Conservation (phyloP, 2,113 vertebrate genomes). For the Grammomys dolichurus region DNA sequence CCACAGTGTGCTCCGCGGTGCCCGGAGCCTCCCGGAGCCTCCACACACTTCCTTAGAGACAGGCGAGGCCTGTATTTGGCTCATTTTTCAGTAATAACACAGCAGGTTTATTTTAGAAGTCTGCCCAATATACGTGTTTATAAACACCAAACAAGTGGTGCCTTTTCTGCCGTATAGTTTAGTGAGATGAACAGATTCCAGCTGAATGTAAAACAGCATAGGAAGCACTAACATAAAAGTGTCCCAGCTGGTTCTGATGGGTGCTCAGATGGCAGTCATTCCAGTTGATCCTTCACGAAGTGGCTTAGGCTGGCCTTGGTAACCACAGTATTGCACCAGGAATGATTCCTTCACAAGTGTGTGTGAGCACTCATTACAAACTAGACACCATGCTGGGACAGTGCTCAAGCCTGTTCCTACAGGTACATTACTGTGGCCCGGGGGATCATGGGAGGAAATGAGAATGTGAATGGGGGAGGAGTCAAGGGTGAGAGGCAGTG, state of each 20-base stretch:
- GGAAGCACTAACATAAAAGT: not conserved
- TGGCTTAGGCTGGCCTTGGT: not conserved
- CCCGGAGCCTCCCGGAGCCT: too few relatives aligned
- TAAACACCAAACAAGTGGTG: not conserved
- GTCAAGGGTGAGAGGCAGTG: not conserved
- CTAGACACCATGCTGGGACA: not conserved
- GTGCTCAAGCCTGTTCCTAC: not conserved
- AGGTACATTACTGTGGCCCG: not conserved
- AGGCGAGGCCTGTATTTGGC: too few relatives aligned
- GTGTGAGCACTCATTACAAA: not conserved
- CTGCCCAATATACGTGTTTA: not conserved
- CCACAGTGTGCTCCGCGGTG: too few relatives aligned
- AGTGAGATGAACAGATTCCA: not conserved
- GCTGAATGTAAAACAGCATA: not conserved
- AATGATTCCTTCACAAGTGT: not conserved
- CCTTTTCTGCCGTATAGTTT: not conserved
- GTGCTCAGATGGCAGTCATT: not conserved
- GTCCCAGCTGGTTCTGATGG: not conserved
- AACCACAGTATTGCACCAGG: not conserved
- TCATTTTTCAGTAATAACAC: not conserved
- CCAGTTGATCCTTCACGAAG: not conserved
- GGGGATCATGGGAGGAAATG: not conserved
- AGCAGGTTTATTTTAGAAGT: not conserved
- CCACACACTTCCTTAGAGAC: too few relatives aligned
- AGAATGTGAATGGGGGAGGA: not conserved